A percentile compares a stretch with the other conserved stretches of the same genome.
Conservation (phyloP, 2,113 vertebrate genomes). For the Nothocercus nigrocapillus region DNA sequence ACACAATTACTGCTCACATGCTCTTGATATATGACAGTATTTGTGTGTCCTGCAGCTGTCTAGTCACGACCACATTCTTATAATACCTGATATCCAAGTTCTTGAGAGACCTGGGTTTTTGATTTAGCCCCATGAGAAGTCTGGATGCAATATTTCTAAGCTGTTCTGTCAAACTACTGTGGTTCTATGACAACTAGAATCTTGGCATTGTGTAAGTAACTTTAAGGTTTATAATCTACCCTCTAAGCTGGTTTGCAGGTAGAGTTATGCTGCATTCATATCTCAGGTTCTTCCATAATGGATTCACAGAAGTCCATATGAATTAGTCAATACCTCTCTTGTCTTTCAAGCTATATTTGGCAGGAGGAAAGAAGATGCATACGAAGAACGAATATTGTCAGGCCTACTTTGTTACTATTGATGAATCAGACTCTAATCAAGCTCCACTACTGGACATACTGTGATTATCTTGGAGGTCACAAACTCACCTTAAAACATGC, state of each 20-base stretch:
- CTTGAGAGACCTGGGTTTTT: neutral
- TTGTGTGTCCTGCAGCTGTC: neutral
- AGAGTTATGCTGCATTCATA: neutral
- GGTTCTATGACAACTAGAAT: neutral
- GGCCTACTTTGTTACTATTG: neutral
- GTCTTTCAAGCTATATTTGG: neutral
- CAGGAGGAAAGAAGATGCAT: neutral
- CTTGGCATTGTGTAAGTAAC: neutral
- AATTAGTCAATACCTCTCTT: neutral
- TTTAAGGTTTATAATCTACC: neutral
- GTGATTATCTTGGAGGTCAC: neutral
- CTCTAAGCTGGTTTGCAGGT: neutral
- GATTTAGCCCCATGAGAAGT: neutral
- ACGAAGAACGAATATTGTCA: neutral
- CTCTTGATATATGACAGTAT: neutral
- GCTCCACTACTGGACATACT: neutral
- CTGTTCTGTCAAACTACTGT: neutral
- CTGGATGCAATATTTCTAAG: neutral
- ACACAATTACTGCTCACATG: neutral
- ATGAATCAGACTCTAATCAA: neutral
- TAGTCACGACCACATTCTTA: neutral
- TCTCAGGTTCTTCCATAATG: neutral
- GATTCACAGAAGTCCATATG: neutral
- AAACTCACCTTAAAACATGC: neutral
- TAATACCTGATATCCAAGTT: neutral